These are phyloP conservation scores for Hoplostethus mediterraneus DNA, from an alignment of 2,797 vertebrate genomes.

Conservation along the genomic window DNA sequence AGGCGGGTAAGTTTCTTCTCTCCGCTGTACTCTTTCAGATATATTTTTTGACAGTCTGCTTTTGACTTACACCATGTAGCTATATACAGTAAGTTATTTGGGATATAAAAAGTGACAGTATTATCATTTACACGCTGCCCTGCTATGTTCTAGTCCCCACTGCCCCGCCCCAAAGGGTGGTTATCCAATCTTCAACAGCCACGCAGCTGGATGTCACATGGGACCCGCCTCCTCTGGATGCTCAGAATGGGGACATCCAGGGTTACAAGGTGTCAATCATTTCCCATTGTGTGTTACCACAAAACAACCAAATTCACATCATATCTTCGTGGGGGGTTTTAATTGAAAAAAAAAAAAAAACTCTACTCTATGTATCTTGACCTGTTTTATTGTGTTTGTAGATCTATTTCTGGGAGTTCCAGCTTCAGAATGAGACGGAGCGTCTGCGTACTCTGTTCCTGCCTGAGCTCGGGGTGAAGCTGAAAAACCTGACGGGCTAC, in stretches of 20 bases:
- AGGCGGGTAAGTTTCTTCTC: slow-evolving; percentile 88
- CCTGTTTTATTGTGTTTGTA: slow-evolving; percentile 66
- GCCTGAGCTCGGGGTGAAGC: slow-evolving; percentile 91
- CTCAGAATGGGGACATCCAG: slow-evolving; percentile 96
- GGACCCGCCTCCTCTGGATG: slow-evolving; percentile 91
- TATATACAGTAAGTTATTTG: background rate
- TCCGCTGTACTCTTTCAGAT: slow-evolving; percentile 66
- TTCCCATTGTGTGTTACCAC: slow-evolving; percentile 6
- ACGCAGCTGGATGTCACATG: slow-evolving; percentile 95
- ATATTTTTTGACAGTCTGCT: background rate
- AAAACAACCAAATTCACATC: slow-evolving; percentile 34
- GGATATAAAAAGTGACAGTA: background rate
- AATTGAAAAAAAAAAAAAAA: slow-evolving; percentile 3
- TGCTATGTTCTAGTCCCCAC: slow-evolving; percentile 88
- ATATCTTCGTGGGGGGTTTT: background rate
- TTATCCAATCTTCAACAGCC: slow-evolving; percentile 89
- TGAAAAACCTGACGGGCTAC: slow-evolving; percentile 97
- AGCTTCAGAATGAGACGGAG: slow-evolving; percentile 89
- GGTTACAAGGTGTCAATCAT: slow-evolving; percentile 92
- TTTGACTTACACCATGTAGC: background rate
- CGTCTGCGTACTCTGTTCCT: slow-evolving; percentile 93
- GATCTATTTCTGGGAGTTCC: slow-evolving; percentile 97
- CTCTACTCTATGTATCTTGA: slow-evolving; percentile 7
- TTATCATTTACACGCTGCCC: slow-evolving; percentile 17
- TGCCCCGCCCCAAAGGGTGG: slow-evolving; percentile 88